Conservation (phyloP, 2,113 vertebrate species). For the Catharus minimus region DNA sequence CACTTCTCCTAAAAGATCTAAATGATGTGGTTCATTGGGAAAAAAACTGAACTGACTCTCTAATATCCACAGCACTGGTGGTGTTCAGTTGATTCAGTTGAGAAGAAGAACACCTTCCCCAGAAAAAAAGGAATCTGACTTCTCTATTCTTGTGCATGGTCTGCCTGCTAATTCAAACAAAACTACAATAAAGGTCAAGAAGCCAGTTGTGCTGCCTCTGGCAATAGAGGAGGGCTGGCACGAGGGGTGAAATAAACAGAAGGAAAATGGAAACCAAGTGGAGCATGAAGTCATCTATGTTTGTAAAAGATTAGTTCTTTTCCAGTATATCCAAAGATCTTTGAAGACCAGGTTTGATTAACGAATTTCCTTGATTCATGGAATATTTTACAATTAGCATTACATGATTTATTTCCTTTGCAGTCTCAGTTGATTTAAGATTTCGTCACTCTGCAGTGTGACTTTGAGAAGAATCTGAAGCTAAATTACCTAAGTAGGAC, state of each 20-base stretch:
- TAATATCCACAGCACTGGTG: neutral
- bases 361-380: neutral
- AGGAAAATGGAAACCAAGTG: neutral
- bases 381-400: neutral
- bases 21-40: fast-evolving
- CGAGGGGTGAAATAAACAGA: neutral
- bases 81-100: neutral
- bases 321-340: neutral
- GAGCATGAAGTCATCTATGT: neutral
- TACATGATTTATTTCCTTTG: neutral
- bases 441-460: neutral
- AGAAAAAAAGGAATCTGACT: neutral
- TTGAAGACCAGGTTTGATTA: neutral
- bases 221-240: neutral
- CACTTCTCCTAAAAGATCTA: neutral
- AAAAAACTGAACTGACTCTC: neutral
- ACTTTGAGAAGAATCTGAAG: neutral
- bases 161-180: neutral
- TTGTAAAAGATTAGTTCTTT: neutral
- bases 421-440: neutral
- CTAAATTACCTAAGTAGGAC: neutral
- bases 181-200: neutral
- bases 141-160: neutral
- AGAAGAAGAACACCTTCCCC: neutral
- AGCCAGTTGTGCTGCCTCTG: neutral